Percentiles rank a stretch among this genome's conserved stretches.
These are phyloP conservation scores for Apotomis capreana DNA, from an alignment of 2,888 invertebrate species.

Conservation along the genomic window DNA sequence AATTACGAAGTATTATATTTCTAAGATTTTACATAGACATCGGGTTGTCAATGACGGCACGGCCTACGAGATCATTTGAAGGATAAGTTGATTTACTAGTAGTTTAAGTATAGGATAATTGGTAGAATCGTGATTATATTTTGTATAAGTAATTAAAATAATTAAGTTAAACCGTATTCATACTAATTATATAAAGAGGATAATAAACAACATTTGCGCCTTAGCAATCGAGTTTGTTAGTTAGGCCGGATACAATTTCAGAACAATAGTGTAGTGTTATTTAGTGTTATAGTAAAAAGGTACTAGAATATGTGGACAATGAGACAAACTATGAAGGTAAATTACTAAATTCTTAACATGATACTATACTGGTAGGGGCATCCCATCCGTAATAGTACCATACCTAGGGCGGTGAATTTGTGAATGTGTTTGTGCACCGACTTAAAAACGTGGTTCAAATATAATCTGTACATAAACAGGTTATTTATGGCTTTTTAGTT, in stretches of 20 bases:
- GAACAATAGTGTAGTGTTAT: too few relatives aligned
- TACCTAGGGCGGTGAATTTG: too few relatives aligned
- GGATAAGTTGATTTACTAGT: neutral
- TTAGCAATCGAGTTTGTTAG: neutral
- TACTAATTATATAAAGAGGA: neutral
- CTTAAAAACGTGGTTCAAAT: too few relatives aligned
- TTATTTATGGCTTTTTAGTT: too few relatives aligned
- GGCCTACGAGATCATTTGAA: constrained; percentile 30
- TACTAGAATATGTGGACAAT: too few relatives aligned
- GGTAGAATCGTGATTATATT: neutral
- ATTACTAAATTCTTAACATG: too few relatives aligned
- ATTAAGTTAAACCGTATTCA: too few relatives aligned
- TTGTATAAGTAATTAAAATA: constrained; percentile 10
- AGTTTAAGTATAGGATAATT: neutral
- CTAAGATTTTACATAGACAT: constrained; percentile 40
- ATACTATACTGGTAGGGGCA: too few relatives aligned
- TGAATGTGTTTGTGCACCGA: too few relatives aligned
- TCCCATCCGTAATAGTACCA: too few relatives aligned
- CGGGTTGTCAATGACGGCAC: constrained; percentile 10
- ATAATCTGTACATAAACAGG: too few relatives aligned
- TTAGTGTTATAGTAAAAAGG: neutral
- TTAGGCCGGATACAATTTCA: neutral
- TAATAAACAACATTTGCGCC: neutral
- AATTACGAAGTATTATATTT: neutral
- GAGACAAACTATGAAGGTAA: too few relatives aligned